phyloP scores from a whole-genome alignment of 64 coral and sea anemone genomes.

The Stichodactyla helianthus region DNA sequence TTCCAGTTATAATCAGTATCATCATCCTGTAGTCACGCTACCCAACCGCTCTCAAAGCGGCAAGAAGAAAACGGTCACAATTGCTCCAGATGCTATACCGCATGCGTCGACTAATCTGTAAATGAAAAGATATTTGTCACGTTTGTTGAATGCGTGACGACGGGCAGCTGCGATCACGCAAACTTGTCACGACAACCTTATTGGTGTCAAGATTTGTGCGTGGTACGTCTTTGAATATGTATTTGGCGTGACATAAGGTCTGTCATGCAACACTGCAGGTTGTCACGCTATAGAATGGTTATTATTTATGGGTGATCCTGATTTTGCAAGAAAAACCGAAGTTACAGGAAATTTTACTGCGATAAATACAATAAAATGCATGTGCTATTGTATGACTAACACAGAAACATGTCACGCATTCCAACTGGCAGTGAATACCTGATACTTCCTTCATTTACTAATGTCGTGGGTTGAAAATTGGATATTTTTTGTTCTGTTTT shows the following conservation, averaged over 20 bases:
- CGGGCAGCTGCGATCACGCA: background rate
- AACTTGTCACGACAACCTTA: background rate
- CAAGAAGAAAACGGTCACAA: conserved; percentile 28
- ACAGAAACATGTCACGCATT: background rate
- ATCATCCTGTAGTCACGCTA: conserved; percentile 27
- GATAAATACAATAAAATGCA: background rate
- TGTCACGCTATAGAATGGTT: background rate
- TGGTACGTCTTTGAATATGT: background rate
- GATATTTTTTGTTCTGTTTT: background rate
- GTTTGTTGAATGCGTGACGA: background rate
- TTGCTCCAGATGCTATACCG: background rate
- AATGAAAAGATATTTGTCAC: background rate
- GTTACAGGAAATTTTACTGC: background rate
- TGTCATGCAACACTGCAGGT: background rate
- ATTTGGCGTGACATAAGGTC: background rate
- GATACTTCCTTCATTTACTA: too few relatives aligned
- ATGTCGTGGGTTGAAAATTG: background rate
- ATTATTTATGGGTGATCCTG: background rate
- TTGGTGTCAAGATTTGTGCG: background rate
- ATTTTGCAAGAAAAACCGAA: background rate
- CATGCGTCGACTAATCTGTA: background rate
- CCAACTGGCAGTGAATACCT: too few relatives aligned
- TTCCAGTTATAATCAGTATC: conserved; percentile 1
- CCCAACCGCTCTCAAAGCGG: conserved; percentile 20
- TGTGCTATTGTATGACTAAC: background rate